These are phyloP conservation scores for Atta cephalotes DNA, from an alignment of 1,140 invertebrate species.

Conservation along the genomic window DNA sequence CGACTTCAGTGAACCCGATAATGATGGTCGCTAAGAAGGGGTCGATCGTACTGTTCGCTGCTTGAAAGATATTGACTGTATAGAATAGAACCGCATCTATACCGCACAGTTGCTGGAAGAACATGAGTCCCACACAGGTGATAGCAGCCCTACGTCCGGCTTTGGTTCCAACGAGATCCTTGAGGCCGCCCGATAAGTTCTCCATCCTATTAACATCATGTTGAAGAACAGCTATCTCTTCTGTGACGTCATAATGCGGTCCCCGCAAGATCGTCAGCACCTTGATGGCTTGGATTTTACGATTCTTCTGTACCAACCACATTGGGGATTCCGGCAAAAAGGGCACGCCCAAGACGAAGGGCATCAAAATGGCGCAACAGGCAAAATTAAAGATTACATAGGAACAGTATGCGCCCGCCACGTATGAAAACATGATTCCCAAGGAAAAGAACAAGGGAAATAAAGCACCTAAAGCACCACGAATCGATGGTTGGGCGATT, in stretches of 20 bases:
- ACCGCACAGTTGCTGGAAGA: conserved; percentile 89
- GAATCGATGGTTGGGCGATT: conserved; percentile 88
- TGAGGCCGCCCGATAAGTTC: conserved; percentile 78
- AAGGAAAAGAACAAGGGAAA: conserved; percentile 90
- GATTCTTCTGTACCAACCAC: conserved; percentile 84
- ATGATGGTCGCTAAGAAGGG: conserved; percentile 88
- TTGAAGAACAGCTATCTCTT: conserved; percentile 81
- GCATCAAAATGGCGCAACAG: conserved; percentile 77
- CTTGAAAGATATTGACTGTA: conserved; percentile 89
- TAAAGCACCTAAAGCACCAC: conserved; percentile 89
- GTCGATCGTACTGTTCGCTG: conserved; percentile 87
- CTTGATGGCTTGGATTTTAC: conserved; percentile 74
- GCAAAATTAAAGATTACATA: conserved; percentile 89
- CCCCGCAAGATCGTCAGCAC: conserved; percentile 85
- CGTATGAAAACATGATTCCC: conserved; percentile 89
- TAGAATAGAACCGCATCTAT: conserved; percentile 91
- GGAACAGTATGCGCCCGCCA: conserved; percentile 86
- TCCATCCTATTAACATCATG: conserved; percentile 87
- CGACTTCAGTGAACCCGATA: conserved; percentile 88
- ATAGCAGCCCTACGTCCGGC: conserved; percentile 86
- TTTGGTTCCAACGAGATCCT: conserved; percentile 80
- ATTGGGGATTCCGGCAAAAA: conserved; percentile 74
- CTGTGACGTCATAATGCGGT: conserved; percentile 74
- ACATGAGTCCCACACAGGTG: conserved; percentile 86
- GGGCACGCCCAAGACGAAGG: conserved; percentile 61